Percentiles rank a stretch among this genome's conserved stretches.
These are phyloP conservation scores for Procavia capensis DNA, from an alignment of 2,113 vertebrate species.

Conservation along the genomic window DNA sequence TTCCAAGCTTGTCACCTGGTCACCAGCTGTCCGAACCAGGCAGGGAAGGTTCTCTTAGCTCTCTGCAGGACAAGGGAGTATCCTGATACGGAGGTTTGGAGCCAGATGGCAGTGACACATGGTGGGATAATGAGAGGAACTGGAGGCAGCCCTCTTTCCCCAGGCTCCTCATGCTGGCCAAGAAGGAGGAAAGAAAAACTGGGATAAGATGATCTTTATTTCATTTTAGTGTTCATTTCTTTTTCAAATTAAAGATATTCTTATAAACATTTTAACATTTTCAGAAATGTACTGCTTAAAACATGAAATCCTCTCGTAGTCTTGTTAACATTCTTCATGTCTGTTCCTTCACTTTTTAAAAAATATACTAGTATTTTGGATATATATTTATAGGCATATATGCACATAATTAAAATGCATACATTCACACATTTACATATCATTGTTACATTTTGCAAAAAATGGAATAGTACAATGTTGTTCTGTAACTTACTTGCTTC, in stretches of 20 bases:
- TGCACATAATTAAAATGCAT: background rate
- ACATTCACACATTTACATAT: background rate
- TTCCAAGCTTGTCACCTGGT: background rate
- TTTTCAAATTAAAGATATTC: background rate
- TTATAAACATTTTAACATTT: background rate
- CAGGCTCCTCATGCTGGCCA: background rate
- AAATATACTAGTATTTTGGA: background rate
- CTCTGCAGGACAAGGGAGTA: background rate
- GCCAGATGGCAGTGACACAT: conserved; percentile 53
- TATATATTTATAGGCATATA: background rate
- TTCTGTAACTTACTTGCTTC: background rate
- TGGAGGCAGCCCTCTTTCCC: background rate
- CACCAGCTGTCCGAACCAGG: background rate
- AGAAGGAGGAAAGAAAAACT: background rate
- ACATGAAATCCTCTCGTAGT: background rate
- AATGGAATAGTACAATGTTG: background rate
- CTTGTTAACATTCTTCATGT: background rate
- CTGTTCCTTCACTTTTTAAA: background rate
- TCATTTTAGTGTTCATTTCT: conserved; percentile 16
- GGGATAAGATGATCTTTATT: background rate
- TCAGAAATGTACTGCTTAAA: background rate
- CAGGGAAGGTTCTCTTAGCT: background rate
- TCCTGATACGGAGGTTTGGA: background rate
- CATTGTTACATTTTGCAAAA: background rate
- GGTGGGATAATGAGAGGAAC: background rate